Evolutionary conservation across 2,888 invertebrate genomes (phyloP).

Genomic region (Eurytoma californica): DNA sequence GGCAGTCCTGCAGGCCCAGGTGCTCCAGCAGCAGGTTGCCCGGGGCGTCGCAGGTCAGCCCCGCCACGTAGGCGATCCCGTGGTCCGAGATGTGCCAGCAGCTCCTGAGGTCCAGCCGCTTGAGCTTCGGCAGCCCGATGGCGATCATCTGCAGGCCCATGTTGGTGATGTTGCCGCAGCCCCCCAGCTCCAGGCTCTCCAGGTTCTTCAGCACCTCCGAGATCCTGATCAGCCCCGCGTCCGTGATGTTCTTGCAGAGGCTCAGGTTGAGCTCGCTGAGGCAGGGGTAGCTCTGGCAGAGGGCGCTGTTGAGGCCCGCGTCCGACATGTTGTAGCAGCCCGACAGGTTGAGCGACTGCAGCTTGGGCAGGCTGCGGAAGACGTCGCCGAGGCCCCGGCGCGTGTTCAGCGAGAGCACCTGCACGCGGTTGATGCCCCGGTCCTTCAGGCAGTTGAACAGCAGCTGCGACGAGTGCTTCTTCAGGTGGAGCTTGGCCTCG

Average conservation of each 20-base stretch:
- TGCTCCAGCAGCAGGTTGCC: slow-evolving; percentile 88
- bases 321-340: slow-evolving; percentile 97
- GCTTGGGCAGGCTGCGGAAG: slow-evolving; percentile 88
- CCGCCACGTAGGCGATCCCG: slow-evolving; percentile 91
- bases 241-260: slow-evolving; percentile 96
- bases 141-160: slow-evolving; percentile 90
- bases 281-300: slow-evolving; percentile 85
- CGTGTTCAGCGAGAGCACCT: slow-evolving; percentile 89
- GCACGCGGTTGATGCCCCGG: slow-evolving; percentile 91
- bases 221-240: slow-evolving; percentile 89
- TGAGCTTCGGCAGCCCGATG: slow-evolving; percentile 90
- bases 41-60: slow-evolving; percentile 80
- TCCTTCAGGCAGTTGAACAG: slow-evolving; percentile 90
- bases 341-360: slow-evolving; percentile 91
- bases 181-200: slow-evolving; percentile 91
- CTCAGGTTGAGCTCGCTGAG: slow-evolving; percentile 90
- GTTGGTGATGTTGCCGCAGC: slow-evolving; percentile 94
- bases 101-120: slow-evolving; percentile 90
- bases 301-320: slow-evolving; percentile 87
- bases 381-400: slow-evolving; percentile 85
- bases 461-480: slow-evolving; percentile 88
- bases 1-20: slow-evolving; percentile 95
- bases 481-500: slow-evolving; percentile 91
- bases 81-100: slow-evolving; percentile 95
- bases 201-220: slow-evolving; percentile 90